A percentile compares a stretch with the other conserved stretches of the same genome.
Conservation (phyloP, 2,113 vertebrate species). For the Tachuris rubrigastra region DNA sequence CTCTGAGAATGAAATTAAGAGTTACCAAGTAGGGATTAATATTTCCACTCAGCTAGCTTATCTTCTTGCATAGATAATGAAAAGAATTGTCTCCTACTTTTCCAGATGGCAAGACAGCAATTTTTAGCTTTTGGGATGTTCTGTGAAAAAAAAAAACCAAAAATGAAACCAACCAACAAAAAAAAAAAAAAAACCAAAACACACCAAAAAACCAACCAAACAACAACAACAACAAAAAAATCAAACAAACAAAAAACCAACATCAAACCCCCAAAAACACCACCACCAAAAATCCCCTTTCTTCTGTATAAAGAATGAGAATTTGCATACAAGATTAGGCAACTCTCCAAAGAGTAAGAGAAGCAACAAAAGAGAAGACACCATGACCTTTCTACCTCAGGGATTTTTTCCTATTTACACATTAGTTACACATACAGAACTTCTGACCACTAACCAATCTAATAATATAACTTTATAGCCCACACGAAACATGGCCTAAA, state of each 20-base stretch:
- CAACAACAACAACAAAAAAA: too few relatives aligned
- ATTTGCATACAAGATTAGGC: conserved; percentile 12
- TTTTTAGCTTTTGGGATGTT: background rate
- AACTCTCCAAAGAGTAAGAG: background rate
- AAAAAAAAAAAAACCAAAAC: too few relatives aligned
- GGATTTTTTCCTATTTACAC: conserved; percentile 28
- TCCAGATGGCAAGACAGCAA: background rate
- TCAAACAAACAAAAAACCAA: too few relatives aligned
- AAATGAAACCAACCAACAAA: too few relatives aligned
- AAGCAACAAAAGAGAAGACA: background rate
- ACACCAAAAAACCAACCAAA: too few relatives aligned
- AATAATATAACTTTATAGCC: conserved; percentile 50
- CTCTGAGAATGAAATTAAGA: background rate
- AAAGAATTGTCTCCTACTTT: background rate
- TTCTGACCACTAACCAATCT: conserved; percentile 26
- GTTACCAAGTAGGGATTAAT: background rate
- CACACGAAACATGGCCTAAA: conserved; percentile 14
- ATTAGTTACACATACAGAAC: conserved; percentile 16
- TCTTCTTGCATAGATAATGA: background rate
- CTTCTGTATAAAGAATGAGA: conserved; percentile 24
- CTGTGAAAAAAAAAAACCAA: background rate
- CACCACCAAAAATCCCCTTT: background rate
- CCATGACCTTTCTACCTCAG: background rate
- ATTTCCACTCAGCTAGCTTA: background rate
- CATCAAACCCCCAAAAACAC: too few relatives aligned